Evolutionary conservation across 2,797 vertebrate genomes (phyloP).

Genomic region (Saguinus oedipus): DNA sequence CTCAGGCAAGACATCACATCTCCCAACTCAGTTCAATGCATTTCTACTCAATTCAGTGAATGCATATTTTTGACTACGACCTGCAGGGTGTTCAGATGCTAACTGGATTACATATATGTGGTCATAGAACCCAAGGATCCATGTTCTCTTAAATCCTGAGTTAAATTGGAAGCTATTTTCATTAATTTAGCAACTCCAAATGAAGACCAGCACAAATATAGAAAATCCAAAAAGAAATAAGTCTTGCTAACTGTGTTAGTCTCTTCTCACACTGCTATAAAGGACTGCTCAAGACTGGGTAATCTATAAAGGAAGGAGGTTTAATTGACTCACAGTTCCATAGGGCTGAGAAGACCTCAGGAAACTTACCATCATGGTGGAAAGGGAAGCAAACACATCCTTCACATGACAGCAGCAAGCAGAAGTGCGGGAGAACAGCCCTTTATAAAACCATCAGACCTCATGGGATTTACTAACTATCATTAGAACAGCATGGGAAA

Average conservation of each 20-base stretch:
- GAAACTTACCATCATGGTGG: background rate
- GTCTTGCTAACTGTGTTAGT: background rate
- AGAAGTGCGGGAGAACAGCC: background rate
- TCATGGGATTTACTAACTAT: background rate
- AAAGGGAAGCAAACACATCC: background rate
- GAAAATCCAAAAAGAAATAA: background rate
- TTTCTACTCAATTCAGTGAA: background rate
- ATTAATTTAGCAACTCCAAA: background rate
- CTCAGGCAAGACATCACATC: rapidly evolving
- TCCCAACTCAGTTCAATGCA: rapidly evolving
- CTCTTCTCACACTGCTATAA: background rate
- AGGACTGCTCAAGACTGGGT: background rate
- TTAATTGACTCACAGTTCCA: background rate
- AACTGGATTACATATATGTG: background rate
- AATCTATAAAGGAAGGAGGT: background rate
- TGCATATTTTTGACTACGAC: background rate
- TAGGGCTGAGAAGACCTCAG: background rate
- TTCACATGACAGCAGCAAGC: background rate
- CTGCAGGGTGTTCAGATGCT: background rate
- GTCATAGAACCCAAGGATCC: background rate
- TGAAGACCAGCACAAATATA: background rate
- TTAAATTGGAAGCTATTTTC: background rate
- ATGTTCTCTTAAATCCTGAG: background rate
- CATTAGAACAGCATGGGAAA: background rate
- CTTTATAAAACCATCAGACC: background rate